A percentile compares a stretch with the other conserved stretches of the same genome.
Conservation (phyloP, 2,113 vertebrate species). For the Fulmarus glacialis region DNA sequence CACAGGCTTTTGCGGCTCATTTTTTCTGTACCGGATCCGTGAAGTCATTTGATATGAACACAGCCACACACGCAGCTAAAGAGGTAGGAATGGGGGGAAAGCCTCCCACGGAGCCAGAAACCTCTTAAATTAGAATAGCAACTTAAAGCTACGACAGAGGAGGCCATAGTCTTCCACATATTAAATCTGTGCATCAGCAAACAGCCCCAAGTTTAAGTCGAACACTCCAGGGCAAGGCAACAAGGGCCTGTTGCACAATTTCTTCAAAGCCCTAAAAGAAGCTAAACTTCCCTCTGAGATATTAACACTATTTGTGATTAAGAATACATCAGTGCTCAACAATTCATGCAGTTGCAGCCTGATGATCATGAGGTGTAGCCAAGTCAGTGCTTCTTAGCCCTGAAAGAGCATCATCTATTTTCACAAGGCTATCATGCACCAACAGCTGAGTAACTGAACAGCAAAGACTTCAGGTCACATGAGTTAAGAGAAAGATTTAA, state of each 20-base stretch:
- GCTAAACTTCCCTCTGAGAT: not conserved
- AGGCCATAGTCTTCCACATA: not conserved
- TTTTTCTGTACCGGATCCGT: fast-evolving
- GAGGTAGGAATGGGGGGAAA: not conserved
- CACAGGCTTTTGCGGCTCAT: fast-evolving
- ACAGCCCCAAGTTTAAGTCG: not conserved
- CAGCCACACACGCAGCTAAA: not conserved
- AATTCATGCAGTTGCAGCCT: not conserved
- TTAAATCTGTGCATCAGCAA: not conserved
- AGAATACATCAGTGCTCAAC: not conserved
- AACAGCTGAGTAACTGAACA: not conserved
- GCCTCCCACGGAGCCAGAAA: not conserved
- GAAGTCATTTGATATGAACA: not conserved
- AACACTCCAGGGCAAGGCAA: not conserved
- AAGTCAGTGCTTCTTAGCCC: not conserved
- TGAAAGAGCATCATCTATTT: not conserved
- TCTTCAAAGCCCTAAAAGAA: not conserved
- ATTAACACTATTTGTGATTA: not conserved
- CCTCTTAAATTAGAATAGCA: not conserved
- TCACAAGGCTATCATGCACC: fast-evolving
- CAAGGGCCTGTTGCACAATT: not conserved
- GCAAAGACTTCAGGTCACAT: not conserved
- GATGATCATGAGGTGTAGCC: not conserved
- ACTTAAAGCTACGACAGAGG: not conserved
- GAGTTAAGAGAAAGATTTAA: not conserved